A percentile compares a stretch with the other conserved stretches of the same genome.
phyloP scores from a whole-genome alignment of 2,797 vertebrate genomes.

The Steatocranus sp. region DNA sequence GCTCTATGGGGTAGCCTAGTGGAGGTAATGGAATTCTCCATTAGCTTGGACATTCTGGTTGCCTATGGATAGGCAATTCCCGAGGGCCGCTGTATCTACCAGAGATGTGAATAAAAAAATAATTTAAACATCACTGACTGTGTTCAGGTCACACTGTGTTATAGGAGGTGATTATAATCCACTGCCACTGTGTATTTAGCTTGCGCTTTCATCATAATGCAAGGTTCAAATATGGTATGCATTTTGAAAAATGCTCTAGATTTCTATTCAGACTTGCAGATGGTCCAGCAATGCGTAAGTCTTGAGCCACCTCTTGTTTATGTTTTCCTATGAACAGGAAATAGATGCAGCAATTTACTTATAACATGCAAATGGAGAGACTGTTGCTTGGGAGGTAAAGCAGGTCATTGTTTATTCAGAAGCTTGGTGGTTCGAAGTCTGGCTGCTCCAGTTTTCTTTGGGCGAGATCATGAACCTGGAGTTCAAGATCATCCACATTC shows the following conservation, averaged over 20 bases:
- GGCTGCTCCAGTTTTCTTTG: background rate
- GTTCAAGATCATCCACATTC: background rate
- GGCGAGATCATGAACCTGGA: background rate
- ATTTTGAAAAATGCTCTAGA: background rate
- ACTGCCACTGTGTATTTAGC: background rate
- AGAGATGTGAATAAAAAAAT: background rate
- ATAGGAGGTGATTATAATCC: background rate
- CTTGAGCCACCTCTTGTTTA: background rate
- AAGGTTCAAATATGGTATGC: background rate
- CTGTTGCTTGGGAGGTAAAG: background rate
- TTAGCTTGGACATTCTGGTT: constrained; percentile 40
- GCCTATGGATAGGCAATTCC: constrained; percentile 33
- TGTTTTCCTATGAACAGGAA: background rate
- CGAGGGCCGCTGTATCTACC: background rate
- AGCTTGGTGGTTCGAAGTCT: background rate
- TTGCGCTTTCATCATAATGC: background rate
- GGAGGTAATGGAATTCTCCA: constrained; percentile 58
- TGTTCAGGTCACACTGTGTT: background rate
- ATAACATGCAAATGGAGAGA: background rate
- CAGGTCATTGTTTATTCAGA: background rate
- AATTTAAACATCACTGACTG: constrained; percentile 1
- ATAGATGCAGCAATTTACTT: background rate
- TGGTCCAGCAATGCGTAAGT: background rate
- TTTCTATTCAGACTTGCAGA: background rate
- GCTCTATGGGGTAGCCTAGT: constrained; percentile 31